These are phyloP conservation scores for Gulo gulo DNA, from an alignment of 2,113 vertebrate species.

Conservation along the genomic window DNA sequence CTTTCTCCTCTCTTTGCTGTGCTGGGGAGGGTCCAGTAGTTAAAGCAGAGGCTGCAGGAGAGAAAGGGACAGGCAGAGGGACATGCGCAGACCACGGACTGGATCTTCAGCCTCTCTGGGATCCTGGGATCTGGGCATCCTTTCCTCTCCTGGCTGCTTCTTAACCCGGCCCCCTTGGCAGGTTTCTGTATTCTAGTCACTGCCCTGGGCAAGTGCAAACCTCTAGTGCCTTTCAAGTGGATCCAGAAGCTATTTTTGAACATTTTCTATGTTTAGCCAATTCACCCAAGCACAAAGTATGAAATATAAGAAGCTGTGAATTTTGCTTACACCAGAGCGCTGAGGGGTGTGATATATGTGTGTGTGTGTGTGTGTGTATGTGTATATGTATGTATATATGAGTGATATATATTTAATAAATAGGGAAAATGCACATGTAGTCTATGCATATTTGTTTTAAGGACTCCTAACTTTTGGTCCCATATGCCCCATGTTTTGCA, in stretches of 20 bases:
- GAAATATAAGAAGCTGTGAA: slow-evolving; percentile 11
- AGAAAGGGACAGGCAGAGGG: background rate
- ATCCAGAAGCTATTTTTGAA: slow-evolving; percentile 61
- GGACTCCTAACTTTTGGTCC: background rate
- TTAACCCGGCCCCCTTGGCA: rapidly evolving
- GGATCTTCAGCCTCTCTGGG: background rate
- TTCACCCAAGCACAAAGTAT: slow-evolving; percentile 26
- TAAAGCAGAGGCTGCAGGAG: background rate
- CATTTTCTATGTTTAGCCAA: slow-evolving; percentile 34
- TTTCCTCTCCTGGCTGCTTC: background rate
- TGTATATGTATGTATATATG: background rate
- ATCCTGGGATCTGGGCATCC: background rate
- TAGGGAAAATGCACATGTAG: background rate
- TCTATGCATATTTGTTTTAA: background rate
- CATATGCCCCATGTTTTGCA: background rate
- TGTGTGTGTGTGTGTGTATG: background rate
- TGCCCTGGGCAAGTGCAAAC: background rate
- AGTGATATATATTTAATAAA: slow-evolving; percentile 1
- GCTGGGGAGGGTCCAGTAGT: background rate
- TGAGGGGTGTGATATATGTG: background rate
- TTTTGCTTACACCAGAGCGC: background rate
- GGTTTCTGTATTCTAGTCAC: slow-evolving; percentile 43
- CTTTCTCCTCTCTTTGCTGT: background rate
- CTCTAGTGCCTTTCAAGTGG: slow-evolving; percentile 30
- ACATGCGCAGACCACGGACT: background rate